Evolutionary conservation across 2,888 invertebrate genomes (phyloP).

Genomic region (Drepanosiphum platanoidis): DNA sequence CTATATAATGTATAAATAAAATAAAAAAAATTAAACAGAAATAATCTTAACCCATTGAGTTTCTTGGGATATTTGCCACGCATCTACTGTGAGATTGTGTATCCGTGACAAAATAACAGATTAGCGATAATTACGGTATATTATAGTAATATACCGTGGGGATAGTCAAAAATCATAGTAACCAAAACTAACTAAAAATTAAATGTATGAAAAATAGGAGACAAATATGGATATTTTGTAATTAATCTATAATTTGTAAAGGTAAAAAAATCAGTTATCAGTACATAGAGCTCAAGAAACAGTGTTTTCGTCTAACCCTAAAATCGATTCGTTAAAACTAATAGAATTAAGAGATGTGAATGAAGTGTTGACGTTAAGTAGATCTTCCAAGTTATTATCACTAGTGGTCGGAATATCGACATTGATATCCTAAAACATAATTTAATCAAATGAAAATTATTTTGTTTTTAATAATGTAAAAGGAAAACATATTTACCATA

Average conservation of each 20-base stretch:
- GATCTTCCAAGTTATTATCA: slow-evolving; percentile 52
- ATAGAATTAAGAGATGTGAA: slow-evolving; percentile 50
- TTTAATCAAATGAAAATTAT: background rate
- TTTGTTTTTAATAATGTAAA: background rate
- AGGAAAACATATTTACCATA: background rate
- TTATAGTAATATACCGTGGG: no score
- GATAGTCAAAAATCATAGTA: no score
- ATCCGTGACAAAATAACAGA: no score
- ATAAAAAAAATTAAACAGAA: no score
- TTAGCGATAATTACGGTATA: no score
- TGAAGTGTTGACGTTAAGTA: slow-evolving; percentile 41
- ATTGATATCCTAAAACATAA: slow-evolving; percentile 44
- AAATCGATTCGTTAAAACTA: slow-evolving; percentile 44
- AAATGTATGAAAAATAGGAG: no score
- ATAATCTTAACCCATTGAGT: no score
- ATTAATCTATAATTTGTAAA: background rate
- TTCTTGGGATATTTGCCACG: no score
- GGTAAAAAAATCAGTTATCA: background rate
- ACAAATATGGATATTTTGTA: no score
- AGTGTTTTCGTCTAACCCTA: slow-evolving; percentile 44
- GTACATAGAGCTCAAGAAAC: background rate
- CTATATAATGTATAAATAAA: no score
- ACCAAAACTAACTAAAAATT: no score
- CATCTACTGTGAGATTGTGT: no score
- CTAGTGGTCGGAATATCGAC: slow-evolving; percentile 10